Base-by-base conservation (phyloP, 2,797 vertebrate genomes). In the Centroberyx gerrardi region DNA sequence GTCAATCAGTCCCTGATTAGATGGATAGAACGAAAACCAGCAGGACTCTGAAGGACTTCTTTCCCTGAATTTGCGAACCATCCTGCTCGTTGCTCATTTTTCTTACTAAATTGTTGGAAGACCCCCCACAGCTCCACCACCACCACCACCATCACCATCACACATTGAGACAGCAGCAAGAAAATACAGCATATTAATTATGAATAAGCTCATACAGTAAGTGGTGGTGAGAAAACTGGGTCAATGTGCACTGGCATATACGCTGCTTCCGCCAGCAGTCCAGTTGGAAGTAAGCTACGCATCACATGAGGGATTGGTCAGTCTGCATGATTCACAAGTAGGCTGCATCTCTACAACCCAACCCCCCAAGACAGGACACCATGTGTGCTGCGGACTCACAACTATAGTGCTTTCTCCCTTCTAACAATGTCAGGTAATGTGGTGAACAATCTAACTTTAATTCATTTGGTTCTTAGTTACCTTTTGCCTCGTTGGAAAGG, bases 141-240 rank as follows among this genome's bases (percentile, higher is more conserved):
- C n/a, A 55, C 49, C 38, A 46, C 38, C 28, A 58, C 49, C 55
- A 13, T 58, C 6, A 70, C 31, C 38, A n/a, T 38, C 33, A 66
- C 63, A 54, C 63, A 53, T 51, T 61, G 40, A 28, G 29, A 74
- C 18, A 31, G 40, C 14, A 8, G 27, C 48, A 31, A 63, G 29
- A 69, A 72, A 74, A 17, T 82, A 82, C 60, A 84, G 63, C 77
- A 38, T 14, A 86, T 80, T 33, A 80, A 85, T 82, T 78, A 86
- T 83, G 78, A 22, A 86, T 76, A 48, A 1, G 29, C 0, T 28
- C 81, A 64, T 62, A 22, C 27, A n/a, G 49, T 54, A 54, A 54
- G 22, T 22, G 22, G 51, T 53, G 18, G 76, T 72, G 56, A 52
- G 42, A 12, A 70, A 88, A 88, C 52, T 88, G 80, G 87, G 82